phyloP scores from a whole-genome alignment of 2,888 invertebrate genomes.

The Cecidostiba fungosa region DNA sequence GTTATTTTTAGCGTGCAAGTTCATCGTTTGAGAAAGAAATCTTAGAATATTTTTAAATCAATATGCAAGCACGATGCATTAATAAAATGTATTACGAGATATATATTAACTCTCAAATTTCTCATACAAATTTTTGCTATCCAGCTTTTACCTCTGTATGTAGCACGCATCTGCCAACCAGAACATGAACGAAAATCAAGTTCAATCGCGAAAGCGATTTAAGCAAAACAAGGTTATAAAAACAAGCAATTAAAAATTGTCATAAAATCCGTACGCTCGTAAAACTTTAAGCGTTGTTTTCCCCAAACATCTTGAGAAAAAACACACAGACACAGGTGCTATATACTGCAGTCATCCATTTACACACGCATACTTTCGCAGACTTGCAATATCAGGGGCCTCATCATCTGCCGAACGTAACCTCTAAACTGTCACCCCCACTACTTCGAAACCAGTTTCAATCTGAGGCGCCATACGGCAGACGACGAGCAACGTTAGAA shows the following conservation, averaged over 20 bases:
- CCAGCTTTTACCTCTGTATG: not conserved
- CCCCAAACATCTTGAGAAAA: not conserved
- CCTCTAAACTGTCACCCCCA: constrained; percentile 6
- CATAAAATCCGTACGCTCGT: not conserved
- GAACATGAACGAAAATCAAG: not conserved
- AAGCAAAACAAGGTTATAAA: not conserved
- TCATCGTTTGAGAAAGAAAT: no score
- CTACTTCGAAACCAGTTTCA: not conserved
- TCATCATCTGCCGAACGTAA: not conserved
- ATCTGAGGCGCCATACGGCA: not conserved
- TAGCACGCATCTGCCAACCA: not conserved
- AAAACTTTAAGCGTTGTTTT: not conserved
- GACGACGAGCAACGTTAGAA: constrained; percentile 18
- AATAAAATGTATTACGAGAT: no score
- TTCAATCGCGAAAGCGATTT: not conserved
- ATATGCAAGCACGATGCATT: no score
- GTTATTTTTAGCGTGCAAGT: not conserved
- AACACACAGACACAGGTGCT: not conserved
- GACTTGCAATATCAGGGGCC: not conserved
- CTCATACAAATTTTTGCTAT: no score
- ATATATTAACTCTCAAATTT: no score
- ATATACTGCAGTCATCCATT: not conserved
- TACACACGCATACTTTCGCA: not conserved
- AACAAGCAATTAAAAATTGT: not conserved
- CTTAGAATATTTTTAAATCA: no score